Evolutionary conservation across 2,888 invertebrate species (phyloP).

Genomic region (Chrysodeixis includens): DNA sequence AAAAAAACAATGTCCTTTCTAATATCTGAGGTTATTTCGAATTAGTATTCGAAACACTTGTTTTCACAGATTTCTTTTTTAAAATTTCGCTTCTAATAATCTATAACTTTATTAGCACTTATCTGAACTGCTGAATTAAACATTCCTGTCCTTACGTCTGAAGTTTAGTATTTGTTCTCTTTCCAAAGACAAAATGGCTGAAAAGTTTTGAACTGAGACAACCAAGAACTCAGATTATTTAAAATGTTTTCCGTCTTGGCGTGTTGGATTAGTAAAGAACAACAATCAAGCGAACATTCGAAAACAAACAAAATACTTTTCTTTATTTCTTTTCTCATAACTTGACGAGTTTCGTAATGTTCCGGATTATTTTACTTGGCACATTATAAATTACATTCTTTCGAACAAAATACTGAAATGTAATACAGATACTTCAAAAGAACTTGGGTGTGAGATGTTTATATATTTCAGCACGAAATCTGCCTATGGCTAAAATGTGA

Average conservation of each 20-base stretch:
- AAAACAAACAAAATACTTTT: conserved; percentile 4
- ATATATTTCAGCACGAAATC: conserved; percentile 19
- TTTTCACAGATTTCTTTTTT: not conserved
- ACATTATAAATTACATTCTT: not conserved
- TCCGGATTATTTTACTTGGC: not conserved
- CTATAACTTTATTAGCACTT: conserved; percentile 1
- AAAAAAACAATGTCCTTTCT: too few relatives aligned
- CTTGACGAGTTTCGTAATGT: not conserved
- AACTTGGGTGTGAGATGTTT: conserved; percentile 7
- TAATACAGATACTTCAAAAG: not conserved
- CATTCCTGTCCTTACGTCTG: not conserved
- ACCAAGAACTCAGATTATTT: not conserved
- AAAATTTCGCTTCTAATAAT: not conserved
- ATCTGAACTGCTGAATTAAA: not conserved
- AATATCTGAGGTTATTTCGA: too few relatives aligned
- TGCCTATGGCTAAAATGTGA: conserved; percentile 15
- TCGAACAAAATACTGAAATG: not conserved
- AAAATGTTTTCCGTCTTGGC: not conserved
- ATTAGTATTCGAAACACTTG: not conserved
- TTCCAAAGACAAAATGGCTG: not conserved
- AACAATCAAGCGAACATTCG: not conserved
- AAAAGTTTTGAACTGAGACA: not conserved
- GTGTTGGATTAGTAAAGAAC: not conserved
- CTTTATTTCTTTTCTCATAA: not conserved
- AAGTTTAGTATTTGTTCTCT: not conserved